These are phyloP conservation scores for Remorina albescens DNA, from an alignment of 2,797 vertebrate genomes.

Conservation along the genomic window DNA sequence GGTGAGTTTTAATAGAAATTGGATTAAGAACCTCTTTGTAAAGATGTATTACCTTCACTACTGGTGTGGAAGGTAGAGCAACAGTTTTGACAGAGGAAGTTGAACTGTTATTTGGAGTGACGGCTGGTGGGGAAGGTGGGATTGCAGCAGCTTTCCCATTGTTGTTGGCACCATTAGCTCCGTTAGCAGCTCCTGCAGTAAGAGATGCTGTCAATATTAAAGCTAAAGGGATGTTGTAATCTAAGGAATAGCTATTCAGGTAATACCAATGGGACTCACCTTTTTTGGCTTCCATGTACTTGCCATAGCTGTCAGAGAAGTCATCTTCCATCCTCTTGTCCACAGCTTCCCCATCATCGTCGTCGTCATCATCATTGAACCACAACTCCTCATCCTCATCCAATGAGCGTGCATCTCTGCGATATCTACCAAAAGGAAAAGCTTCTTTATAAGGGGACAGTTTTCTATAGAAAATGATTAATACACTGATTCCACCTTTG, in stretches of 20 bases:
- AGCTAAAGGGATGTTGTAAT: slow-evolving; percentile 74
- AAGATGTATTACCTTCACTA: slow-evolving; percentile 88
- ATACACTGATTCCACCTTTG: background rate
- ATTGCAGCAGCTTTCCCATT: slow-evolving; percentile 89
- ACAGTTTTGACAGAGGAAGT: slow-evolving; percentile 90
- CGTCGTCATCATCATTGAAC: slow-evolving; percentile 98
- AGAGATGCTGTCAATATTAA: slow-evolving; percentile 87
- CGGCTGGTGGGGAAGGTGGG: slow-evolving; percentile 84
- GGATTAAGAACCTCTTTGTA: background rate
- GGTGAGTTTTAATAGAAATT: background rate
- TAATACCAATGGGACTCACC: slow-evolving; percentile 76
- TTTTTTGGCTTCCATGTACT: slow-evolving; percentile 99
- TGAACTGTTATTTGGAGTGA: slow-evolving; percentile 86
- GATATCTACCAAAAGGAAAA: slow-evolving; percentile 84
- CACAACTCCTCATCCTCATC: slow-evolving; percentile 98
- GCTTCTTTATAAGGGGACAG: background rate
- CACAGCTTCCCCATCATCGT: slow-evolving; percentile 92
- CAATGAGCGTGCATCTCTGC: slow-evolving; percentile 92
- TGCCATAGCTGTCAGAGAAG: slow-evolving; percentile 97
- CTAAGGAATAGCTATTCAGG: slow-evolving; percentile 78
- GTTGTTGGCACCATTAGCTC: slow-evolving; percentile 89
- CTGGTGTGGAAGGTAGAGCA: slow-evolving; percentile 87
- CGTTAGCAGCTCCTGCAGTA: slow-evolving; percentile 89
- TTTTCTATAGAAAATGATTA: background rate
- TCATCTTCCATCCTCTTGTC: slow-evolving; percentile 96